These are phyloP conservation scores for Nesidiocoris tenuis DNA, from an alignment of 2,888 invertebrate species.

Conservation along the genomic window DNA sequence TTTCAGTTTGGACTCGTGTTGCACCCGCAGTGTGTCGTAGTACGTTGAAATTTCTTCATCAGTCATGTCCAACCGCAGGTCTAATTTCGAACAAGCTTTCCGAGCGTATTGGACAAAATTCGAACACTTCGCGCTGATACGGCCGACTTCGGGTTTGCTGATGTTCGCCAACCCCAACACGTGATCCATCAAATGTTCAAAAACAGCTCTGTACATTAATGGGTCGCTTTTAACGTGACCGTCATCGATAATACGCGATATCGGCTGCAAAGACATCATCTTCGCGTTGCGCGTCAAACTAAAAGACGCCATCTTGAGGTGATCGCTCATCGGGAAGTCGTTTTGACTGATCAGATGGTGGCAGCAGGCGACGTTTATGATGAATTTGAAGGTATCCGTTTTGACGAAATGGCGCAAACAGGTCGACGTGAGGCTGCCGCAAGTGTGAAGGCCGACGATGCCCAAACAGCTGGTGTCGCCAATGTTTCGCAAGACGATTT, in stretches of 20 bases:
- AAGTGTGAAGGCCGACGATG: slow-evolving; percentile 78
- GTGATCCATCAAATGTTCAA: slow-evolving; percentile 64
- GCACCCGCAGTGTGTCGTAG: slow-evolving; percentile 55
- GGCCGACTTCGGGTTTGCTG: slow-evolving; percentile 62
- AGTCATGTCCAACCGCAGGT: slow-evolving; percentile 59
- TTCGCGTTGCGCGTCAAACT: slow-evolving; percentile 72
- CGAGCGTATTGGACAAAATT: slow-evolving; percentile 70
- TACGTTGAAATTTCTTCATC: slow-evolving; percentile 58
- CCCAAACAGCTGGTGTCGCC: slow-evolving; percentile 52
- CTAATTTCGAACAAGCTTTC: slow-evolving; percentile 65
- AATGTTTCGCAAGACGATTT: slow-evolving; percentile 60
- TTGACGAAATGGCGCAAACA: slow-evolving; percentile 68
- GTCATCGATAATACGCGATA: slow-evolving; percentile 10
- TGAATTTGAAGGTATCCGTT: slow-evolving; percentile 59
- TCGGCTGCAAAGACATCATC: slow-evolving; percentile 81
- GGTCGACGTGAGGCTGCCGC: slow-evolving; percentile 77
- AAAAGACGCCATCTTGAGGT: slow-evolving; percentile 58
- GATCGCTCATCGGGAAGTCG: slow-evolving; percentile 68
- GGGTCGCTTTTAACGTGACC: slow-evolving; percentile 57
- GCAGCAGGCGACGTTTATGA: slow-evolving; percentile 87
- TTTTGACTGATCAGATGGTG: slow-evolving; percentile 69
- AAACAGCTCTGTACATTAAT: slow-evolving; percentile 72
- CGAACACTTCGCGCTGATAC: slow-evolving; percentile 62
- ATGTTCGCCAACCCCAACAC: slow-evolving; percentile 54
- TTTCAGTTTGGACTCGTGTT: slow-evolving; percentile 63